Evolutionary conservation across 2,888 invertebrate species (phyloP), one percentile per base, ranked within the genome.

Genomic region (Callinectes sapidus): DNA sequence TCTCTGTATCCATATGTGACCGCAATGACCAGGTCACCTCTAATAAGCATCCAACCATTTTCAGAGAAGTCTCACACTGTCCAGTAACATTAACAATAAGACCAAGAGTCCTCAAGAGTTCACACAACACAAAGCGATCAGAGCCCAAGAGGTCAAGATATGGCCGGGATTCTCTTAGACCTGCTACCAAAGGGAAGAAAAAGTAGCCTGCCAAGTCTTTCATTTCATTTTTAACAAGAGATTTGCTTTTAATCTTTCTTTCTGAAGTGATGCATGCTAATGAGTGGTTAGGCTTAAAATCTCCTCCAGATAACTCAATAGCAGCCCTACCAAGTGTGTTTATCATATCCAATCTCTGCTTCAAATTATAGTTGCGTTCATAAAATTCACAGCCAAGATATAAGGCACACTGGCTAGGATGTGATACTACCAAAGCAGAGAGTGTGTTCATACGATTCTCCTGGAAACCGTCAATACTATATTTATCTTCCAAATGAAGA

Each of bases 41-140:
- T 42, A 94, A 16, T 18, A 93, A 87, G 32, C 91, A 93, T 16
- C 48, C 89, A 39, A 90, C 85, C 93, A 94, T 92, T 48, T 93
- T 94, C n/a, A 81, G 89, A 8, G 91, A 71, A 0, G 89, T 48
- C 61, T 94, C 93, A 85, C 91, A 90, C 55, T 91, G 92, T 18
- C 94, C 94, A 5, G 92, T 87, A 23, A 90, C 91, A 6, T 90
- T 88, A 8, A 94, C 81, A 18, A 94, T 88, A 5, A 92, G 39
- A 39, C 94, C 94, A 48, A 94, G 86, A 48, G 94, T 94, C 35
- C 54, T 71, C 8, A 94, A 61, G 6, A 94, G 91, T n/a, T 94
- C 93, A 91, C 94, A 94, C 32, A 94, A 71, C 23, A 94, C 92
- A 87, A 89, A 89, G n/a, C 92, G 91, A 71, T 94, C 94, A 14